These are phyloP conservation scores for Ptychodera flava DNA, from an alignment of 35 echinoderm and acorn worm species.

Conservation along the genomic window DNA sequence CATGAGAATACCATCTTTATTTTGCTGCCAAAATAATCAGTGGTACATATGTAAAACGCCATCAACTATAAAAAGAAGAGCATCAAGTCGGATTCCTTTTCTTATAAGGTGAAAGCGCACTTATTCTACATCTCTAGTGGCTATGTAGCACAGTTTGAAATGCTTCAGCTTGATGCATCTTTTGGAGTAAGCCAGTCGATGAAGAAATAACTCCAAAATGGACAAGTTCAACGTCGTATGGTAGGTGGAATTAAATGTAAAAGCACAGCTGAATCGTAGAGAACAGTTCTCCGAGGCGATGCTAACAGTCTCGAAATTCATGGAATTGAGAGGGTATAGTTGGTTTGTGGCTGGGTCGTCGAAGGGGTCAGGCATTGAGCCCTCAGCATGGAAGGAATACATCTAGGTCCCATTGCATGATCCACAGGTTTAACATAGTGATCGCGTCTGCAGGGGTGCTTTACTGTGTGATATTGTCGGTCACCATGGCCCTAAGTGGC, in stretches of 20 bases:
- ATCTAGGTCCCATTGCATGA: background rate
- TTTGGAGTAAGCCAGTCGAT: background rate
- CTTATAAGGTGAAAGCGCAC: no score
- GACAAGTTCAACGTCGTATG: background rate
- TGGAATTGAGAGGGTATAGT: background rate
- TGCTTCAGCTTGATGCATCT: background rate
- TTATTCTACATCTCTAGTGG: background rate
- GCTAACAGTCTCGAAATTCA: background rate
- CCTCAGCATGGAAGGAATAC: background rate
- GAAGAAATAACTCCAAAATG: background rate
- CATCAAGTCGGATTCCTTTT: no score
- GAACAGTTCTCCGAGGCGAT: background rate
- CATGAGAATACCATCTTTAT: no score
- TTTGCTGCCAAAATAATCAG: no score
- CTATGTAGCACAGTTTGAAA: background rate
- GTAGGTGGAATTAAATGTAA: background rate
- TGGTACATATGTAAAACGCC: no score
- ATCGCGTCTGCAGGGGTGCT: background rate
- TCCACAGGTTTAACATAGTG: background rate
- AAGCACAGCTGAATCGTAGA: background rate
- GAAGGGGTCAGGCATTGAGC: background rate
- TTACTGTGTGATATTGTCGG: background rate
- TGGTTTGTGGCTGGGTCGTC: background rate
- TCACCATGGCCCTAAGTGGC: background rate
- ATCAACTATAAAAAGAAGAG: no score